Percentiles rank a stretch among this genome's conserved stretches.
These are phyloP conservation scores for Molanna angustata DNA, from an alignment of 2,888 invertebrate genomes.

Conservation along the genomic window DNA sequence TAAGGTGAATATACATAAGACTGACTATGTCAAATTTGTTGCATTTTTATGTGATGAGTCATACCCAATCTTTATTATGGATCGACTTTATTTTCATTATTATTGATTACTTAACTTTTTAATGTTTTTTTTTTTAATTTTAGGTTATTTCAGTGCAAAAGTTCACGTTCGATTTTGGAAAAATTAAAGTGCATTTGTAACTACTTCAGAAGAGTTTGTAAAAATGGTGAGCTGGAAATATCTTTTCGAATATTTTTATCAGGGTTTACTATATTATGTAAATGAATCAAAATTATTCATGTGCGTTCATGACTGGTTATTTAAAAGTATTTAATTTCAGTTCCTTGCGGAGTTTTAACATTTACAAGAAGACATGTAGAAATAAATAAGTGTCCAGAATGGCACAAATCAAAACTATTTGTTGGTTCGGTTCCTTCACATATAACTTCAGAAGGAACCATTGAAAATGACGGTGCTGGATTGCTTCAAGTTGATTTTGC, in stretches of 20 bases:
- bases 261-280: no score
- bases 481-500: conserved; percentile 94
- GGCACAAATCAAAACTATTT: conserved; percentile 56
- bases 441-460: conserved; percentile 71
- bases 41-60: no score
- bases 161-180: conserved; percentile 63
- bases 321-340: no score
- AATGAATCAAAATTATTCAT: no score
- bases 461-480: conserved; percentile 79
- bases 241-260: no score
- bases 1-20: no score
- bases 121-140: no score
- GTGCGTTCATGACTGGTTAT: no score
- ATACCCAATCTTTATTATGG: no score
- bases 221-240: conserved; percentile 67
- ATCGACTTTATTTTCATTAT: no score
- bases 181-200: conserved; percentile 88
- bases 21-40: no score
- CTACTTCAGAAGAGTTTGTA: conserved; percentile 81
- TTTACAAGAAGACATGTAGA: conserved; percentile 69
- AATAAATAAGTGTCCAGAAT: conserved; percentile 57
- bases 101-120: no score
- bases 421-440: conserved; percentile 65
- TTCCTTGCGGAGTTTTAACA: conserved; percentile 76
- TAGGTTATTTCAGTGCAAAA: conserved; percentile 62